Evolutionary conservation across 2,113 vertebrate genomes (phyloP), one percentile per base, ranked within the genome.

Genomic region (Semicossyphus pulcher): DNA sequence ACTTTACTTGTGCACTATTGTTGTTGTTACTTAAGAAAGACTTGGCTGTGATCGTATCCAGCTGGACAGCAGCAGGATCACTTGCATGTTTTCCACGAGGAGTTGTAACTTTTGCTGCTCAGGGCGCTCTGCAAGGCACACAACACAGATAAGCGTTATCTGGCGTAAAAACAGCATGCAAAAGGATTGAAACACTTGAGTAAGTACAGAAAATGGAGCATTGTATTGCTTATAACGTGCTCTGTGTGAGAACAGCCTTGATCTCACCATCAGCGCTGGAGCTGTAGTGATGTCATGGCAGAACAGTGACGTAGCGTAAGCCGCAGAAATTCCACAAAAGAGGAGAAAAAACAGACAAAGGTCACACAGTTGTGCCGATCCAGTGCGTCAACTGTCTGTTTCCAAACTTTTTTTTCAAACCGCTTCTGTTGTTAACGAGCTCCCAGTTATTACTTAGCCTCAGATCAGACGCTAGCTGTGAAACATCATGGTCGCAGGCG

Each of bases 401-500:
- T n/a, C n/a, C n/a, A 25, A 57, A 25, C 8, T 10, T 21, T 26
- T 44, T 58, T 62, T 51, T 34, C 21, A 7, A 57, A 59, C 34
- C 10, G 36, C 72, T 60, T 57, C 67, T 72, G n/a, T 54, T 54
- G 59, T 63, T 62, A 64, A 75, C 48, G 56, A 72, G 64, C 41
- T 54, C 48, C 58, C 29, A 26, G 44, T 80, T 48, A 48, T 62
- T 70, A 48, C 42, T 41, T 49, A 63, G 54, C 28, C 48, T 60
- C 52, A 41, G 23, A 72, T 80, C 57, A 68, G 78, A 65, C 67
- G 32, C 45, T 23, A 32, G 44, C 67, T 47, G 48, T 76, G 68
- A 21, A 67, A 80, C 52, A 3, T 31, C 10, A 7, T 34, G 28
- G 56, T 34, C 41, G 36, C 16, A 1, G 44, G 34, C 21, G 9